Conservation (phyloP, 2,797 vertebrate genomes). For the Chaetophractus vellerosus region DNA sequence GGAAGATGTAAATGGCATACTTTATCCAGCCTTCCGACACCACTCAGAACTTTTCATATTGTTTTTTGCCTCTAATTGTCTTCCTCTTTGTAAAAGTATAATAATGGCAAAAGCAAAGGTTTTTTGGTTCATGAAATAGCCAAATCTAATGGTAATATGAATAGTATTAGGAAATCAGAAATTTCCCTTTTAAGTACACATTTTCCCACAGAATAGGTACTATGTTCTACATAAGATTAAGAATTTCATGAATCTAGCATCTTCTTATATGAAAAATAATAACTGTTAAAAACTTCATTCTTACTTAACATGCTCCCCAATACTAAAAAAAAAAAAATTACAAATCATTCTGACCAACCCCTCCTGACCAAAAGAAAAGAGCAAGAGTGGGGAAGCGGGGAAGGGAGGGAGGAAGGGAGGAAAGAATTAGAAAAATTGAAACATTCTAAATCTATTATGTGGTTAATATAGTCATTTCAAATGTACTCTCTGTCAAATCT, state of each 20-base stretch:
- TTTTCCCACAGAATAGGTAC: constrained; percentile 23
- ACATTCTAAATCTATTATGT: neutral
- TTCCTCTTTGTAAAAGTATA: neutral
- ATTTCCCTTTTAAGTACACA: neutral
- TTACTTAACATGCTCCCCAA: neutral
- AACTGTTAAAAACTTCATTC: neutral
- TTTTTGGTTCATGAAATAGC: neutral
- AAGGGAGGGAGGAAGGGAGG: neutral
- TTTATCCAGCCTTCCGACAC: neutral
- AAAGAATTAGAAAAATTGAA: constrained; percentile 13
- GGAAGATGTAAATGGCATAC: neutral
- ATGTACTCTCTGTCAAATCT: neutral
- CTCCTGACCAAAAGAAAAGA: no score
- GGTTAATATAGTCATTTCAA: neutral
- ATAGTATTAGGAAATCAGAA: constrained; percentile 20
- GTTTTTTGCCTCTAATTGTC: neutral
- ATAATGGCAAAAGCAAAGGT: neutral
- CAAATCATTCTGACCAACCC: neutral
- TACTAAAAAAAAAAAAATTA: neutral
- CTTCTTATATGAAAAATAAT: constrained; percentile 16
- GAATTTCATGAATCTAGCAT: neutral
- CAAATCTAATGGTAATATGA: neutral
- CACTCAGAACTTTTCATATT: neutral
- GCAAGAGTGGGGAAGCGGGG: no score
- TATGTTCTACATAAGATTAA: neutral